Evolutionary conservation across 2,888 invertebrate genomes (phyloP).

Genomic region (Gymnoscelis rufifasciata): DNA sequence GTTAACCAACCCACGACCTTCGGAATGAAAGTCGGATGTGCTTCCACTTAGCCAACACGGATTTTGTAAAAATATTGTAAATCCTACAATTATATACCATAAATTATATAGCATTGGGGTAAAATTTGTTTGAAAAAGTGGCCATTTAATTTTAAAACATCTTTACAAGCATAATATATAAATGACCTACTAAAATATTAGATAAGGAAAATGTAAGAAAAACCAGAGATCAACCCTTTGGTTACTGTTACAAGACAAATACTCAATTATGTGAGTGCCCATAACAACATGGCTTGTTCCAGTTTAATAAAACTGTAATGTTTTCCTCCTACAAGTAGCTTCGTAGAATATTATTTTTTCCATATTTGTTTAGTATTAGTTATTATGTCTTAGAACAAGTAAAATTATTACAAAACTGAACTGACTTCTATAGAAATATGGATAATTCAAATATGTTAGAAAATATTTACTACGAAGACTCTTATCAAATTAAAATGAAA

Average conservation of each 20-base stretch:
- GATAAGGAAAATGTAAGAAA: slow-evolving; percentile 2
- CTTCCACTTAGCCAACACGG: too few species aligned
- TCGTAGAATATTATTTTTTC: not conserved
- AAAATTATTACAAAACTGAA: too few species aligned
- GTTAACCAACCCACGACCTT: too few species aligned
- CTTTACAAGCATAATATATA: slow-evolving; percentile 38
- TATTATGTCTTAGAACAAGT: too few species aligned
- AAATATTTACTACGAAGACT: too few species aligned
- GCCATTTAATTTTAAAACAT: slow-evolving; percentile 40
- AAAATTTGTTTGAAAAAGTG: slow-evolving; percentile 31
- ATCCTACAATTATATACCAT: too few species aligned
- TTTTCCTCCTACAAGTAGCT: not conserved
- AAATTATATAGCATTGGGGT: too few species aligned
- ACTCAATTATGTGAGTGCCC: not conserved
- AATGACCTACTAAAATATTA: slow-evolving; percentile 17
- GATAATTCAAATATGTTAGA: too few species aligned
- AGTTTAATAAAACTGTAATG: not conserved
- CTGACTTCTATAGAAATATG: too few species aligned
- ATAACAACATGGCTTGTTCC: not conserved
- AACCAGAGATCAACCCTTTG: not conserved
- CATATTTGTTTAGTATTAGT: not conserved
- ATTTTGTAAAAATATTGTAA: too few species aligned
- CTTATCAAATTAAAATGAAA: too few species aligned
- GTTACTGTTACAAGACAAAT: not conserved
- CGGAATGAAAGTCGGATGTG: too few species aligned